Evolutionary conservation across 2,888 invertebrate species (phyloP), one percentile per base, ranked within the genome.

Genomic region (Gari tellinella): DNA sequence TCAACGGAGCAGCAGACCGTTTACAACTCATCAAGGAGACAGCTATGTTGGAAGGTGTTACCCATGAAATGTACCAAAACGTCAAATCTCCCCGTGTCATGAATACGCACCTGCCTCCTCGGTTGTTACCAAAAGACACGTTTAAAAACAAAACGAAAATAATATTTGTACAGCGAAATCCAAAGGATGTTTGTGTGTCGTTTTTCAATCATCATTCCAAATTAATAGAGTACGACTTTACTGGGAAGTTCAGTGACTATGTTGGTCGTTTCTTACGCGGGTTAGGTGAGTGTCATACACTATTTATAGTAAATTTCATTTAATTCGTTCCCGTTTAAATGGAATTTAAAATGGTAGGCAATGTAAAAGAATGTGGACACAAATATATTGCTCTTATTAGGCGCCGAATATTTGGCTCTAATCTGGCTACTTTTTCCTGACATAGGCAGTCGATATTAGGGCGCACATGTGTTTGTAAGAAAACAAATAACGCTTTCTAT

Each of bases 171-270:
- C 64, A 82, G 43, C 55, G 86, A 41, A 86, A 86, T 58, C 83
- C 83, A 0, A 86, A 86, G 63, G 86, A 86, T 55, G 65, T 83
- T 10, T 80, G 81, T 60, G 86, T 86, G 2, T 84, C 84, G 15
- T 82, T 74, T 60, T 83, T 69, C 41, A 84, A 86, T 37, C 84
- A 84, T 45, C 84, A 83, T 49, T 68, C 48, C 17, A 86, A 83
- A 49, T 52, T 84, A 31, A n/a, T 70, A 23, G 82, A 82, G 43
- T 84, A 84, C 53, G 78, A 80, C 25, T 84, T 63, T 45, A 56
- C 64, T 17, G 84, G 84, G 1, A 69, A 64, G 51, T 84, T 72
- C 67, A 80, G 81, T 17, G 48, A 81, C 26, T 84, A 84, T 43
- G 45, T 82, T 3, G 43, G 65, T 25, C 60, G 84, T 14, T 84